These are phyloP conservation scores for Actinia tenebrosa DNA, from an alignment of 64 coral and sea anemone genomes.

Conservation along the genomic window DNA sequence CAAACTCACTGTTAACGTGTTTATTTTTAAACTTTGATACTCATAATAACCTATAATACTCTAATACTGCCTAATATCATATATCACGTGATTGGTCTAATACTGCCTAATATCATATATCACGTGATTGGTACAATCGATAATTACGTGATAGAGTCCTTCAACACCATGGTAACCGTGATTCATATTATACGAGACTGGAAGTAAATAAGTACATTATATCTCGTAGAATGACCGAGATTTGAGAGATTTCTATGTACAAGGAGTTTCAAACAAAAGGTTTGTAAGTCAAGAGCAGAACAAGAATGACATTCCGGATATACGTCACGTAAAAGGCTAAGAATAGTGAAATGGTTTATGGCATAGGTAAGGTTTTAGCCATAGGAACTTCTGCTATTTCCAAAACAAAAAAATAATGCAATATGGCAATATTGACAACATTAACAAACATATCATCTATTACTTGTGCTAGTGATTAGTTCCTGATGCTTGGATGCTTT, in stretches of 20 bases:
- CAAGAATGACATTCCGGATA: no score
- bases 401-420: no score
- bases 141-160: neutral
- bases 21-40: neutral
- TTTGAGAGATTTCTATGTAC: neutral
- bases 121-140: neutral
- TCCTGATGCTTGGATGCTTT: no score
- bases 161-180: neutral
- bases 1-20: neutral
- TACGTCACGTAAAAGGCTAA: no score
- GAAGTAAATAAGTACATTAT: neutral
- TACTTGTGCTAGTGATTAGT: no score
- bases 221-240: neutral
- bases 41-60: no score
- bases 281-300: neutral
- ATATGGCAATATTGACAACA: no score
- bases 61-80: neutral
- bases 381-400: no score
- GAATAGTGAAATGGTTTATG: no score
- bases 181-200: neutral
- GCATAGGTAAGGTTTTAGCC: no score
- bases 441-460: no score
- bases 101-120: neutral
- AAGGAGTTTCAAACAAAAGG: neutral
- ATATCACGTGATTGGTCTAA: neutral